These are phyloP conservation scores for Datnioides undecimradiatus DNA, from an alignment of 2,113 vertebrate genomes.

Conservation along the genomic window DNA sequence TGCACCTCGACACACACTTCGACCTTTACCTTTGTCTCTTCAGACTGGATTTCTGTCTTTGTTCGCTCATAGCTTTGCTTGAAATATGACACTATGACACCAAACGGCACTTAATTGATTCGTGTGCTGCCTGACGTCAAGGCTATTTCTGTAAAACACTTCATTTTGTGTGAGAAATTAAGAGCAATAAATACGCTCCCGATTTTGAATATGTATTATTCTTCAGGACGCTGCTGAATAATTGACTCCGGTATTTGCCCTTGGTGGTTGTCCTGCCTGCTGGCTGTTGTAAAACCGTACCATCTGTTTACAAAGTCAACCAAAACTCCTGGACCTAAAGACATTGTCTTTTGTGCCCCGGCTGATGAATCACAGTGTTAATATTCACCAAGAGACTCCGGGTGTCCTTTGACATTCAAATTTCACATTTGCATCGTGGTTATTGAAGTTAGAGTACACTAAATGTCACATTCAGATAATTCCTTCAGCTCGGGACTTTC, in stretches of 20 bases:
- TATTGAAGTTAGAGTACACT: conserved; percentile 21
- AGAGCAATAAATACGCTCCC: conserved; percentile 40
- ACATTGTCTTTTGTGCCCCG: conserved; percentile 53
- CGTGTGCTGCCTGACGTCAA: conserved; percentile 1
- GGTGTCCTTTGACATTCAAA: conserved; percentile 44
- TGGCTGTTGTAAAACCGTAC: conserved; percentile 69
- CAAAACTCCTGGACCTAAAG: conserved; percentile 60
- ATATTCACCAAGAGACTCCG: conserved; percentile 45
- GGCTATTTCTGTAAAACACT: conserved; percentile 22
- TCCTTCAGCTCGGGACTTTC: conserved; percentile 30
- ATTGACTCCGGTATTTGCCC: conserved; percentile 72
- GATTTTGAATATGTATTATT: conserved; percentile 72
- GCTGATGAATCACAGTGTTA: conserved; percentile 50
- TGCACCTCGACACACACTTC: neutral
- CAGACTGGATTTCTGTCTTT: neutral
- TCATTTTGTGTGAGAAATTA: conserved; percentile 17
- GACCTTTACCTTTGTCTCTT: neutral
- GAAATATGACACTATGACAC: conserved; percentile 1
- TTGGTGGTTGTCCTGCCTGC: conserved; percentile 72
- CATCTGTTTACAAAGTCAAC: conserved; percentile 84
- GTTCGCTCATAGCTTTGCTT: neutral
- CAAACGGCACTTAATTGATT: neutral
- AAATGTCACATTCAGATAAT: conserved; percentile 41
- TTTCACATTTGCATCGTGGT: conserved; percentile 41
- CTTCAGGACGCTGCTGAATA: conserved; percentile 71